phyloP scores from a whole-genome alignment of 2,113 vertebrate species.

The Muntiacus reevesi region DNA sequence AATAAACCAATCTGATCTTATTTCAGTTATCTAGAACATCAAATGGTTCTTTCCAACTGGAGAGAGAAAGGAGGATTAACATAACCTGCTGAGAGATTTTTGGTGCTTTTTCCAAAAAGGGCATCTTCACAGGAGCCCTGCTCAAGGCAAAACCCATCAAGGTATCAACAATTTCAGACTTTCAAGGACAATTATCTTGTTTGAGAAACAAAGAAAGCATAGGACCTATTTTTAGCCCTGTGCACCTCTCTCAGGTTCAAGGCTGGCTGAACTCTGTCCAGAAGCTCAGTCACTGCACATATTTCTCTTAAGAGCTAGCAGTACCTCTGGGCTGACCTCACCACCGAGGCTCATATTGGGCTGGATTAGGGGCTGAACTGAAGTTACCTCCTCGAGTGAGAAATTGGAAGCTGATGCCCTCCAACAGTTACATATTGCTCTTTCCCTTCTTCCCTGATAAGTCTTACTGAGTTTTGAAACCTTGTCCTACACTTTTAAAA shows the following conservation, averaged over 20 bases:
- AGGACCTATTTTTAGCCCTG: background rate
- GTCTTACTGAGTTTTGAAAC: background rate
- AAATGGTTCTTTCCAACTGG: background rate
- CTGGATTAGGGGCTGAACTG: background rate
- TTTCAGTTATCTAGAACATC: slow-evolving; percentile 23
- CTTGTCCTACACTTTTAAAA: background rate
- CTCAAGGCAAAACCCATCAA: background rate
- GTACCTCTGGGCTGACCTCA: background rate
- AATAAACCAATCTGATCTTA: slow-evolving; percentile 47
- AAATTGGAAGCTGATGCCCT: background rate
- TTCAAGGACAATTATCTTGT: background rate
- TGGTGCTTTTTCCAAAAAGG: background rate
- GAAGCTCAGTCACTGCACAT: background rate
- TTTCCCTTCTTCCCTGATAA: background rate
- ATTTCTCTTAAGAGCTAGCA: background rate
- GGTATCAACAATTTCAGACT: background rate
- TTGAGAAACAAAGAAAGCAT: background rate
- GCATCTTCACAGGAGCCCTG: background rate
- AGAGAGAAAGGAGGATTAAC: background rate
- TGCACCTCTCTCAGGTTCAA: background rate
- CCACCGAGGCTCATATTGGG: background rate
- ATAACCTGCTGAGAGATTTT: background rate
- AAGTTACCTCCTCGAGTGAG: background rate
- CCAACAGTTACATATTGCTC: background rate
- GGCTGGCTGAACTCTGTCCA: background rate